Evolutionary conservation across 2,797 vertebrate species (phyloP), one percentile per base, ranked within the genome.

Genomic region (Siniperca obscura): DNA sequence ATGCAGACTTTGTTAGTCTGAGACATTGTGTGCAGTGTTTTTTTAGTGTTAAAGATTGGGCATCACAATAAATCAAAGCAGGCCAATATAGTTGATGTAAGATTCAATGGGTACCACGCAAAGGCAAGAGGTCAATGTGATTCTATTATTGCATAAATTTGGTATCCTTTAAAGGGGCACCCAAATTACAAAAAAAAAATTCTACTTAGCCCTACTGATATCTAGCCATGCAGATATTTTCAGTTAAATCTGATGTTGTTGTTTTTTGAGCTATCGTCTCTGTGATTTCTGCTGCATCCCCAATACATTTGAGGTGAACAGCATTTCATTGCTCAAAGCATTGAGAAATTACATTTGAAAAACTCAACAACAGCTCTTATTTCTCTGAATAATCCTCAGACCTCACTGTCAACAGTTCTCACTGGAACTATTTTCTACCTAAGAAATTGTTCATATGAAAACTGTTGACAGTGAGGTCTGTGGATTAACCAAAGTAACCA

Each of bases 1-100:
- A 89, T 88, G 89, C 82, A 81, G 72, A 84, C 40, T 84, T 76
- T 80, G 82, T 92, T 91, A 84, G 88, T 78, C 48, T 78, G 72
- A 88, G 82, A 82, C 82, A 83, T 82, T 36, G 53, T 82, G 70
- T 77, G 69, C 50, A 59, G 50, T 64, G 38, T 74, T 82, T 70
- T 74, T 81, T 17, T 60, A 19, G 10, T 70, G 70, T 84, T 72
- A 78, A 74, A 83, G 60, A 46, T 57, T 46, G 70, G 40, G 62
- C 69, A 80, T 60, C 16, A 36, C 61, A 80, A 46, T 53, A 3
- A 82, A 65, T 78, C 70, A 59, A 70, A 71, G 25, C 53, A 30
- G 16, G 12, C 25, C 61, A 83, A 40, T 64, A 59, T 50, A 56
- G 30, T 61, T 56, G 9, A 76, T 67, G 21, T 14, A 68, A 55